Percentiles rank a stretch among this genome's conserved stretches.
These are phyloP conservation scores for Unio pictorum DNA, from an alignment of 2,888 invertebrate genomes.

Conservation along the genomic window DNA sequence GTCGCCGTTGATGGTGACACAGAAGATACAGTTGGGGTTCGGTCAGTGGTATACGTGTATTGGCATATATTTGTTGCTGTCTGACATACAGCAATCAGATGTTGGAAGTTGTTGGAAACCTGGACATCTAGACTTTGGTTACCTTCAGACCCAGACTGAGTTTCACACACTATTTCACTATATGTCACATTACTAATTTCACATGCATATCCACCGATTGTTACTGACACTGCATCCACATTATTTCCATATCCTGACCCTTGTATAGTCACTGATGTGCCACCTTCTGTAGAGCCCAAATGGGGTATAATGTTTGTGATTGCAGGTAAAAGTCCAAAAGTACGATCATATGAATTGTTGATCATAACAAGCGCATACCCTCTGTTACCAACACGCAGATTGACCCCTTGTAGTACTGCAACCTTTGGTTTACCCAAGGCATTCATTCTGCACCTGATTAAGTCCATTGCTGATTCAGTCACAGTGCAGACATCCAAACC, in stretches of 20 bases:
- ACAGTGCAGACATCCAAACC: constrained; percentile 28
- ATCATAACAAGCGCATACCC: constrained; percentile 36
- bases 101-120: constrained; percentile 13
- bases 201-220: constrained; percentile 42
- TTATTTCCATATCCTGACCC: constrained; percentile 43
- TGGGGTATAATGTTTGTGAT: constrained; percentile 30
- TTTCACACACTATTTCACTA: constrained; percentile 41
- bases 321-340: constrained; percentile 39
- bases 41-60: constrained; percentile 27
- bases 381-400: constrained; percentile 32
- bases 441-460: constrained; percentile 26
- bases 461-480: constrained; percentile 8
- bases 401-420: constrained; percentile 29
- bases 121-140: constrained; percentile 6
- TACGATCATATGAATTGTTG: constrained; percentile 16
- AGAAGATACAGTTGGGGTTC: constrained; percentile 35
- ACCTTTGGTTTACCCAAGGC: constrained; percentile 28
- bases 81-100: constrained; percentile 33
- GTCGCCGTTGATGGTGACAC: constrained; percentile 33
- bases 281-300: constrained; percentile 37
- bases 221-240: constrained; percentile 17
- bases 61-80: constrained; percentile 18
- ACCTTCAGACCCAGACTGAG: constrained; percentile 4
- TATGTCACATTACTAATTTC: constrained; percentile 31
- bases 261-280: constrained; percentile 29